Conservation (phyloP, 2,113 vertebrate genomes). For the Copsychus sechellarum region DNA sequence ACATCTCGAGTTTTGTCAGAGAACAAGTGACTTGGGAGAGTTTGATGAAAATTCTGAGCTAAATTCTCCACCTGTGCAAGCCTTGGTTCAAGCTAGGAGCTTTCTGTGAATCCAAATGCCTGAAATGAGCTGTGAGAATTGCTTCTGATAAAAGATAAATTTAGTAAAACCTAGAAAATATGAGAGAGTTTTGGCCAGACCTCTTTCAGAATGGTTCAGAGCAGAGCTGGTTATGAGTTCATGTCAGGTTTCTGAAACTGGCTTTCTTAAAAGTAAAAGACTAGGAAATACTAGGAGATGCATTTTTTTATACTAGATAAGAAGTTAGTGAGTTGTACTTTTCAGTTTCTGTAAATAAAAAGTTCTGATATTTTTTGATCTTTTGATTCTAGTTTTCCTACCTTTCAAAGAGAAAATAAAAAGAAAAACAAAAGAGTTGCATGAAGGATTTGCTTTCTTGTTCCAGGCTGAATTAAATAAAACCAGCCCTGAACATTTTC, state of each 20-base stretch:
- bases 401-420: not conserved
- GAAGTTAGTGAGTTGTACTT: not conserved
- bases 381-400: not conserved
- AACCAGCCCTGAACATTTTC: not conserved
- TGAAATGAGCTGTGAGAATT: not conserved
- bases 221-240: not conserved
- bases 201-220: not conserved
- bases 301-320: not conserved
- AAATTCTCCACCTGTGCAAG: not conserved
- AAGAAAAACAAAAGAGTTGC: not conserved
- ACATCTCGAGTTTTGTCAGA: not conserved
- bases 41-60: not conserved
- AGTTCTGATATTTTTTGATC: rapidly evolving
- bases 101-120: not conserved
- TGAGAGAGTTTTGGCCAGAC: not conserved
- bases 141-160: not conserved
- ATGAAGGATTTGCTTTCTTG: not conserved
- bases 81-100: not conserved
- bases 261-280: not conserved
- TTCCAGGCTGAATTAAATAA: not conserved
- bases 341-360: not conserved
- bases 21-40: not conserved
- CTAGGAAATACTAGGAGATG: not conserved
- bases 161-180: not conserved
- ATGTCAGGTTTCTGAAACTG: not conserved